These are phyloP conservation scores for Ellobius talpinus DNA, from an alignment of 2,113 vertebrate species.

Conservation along the genomic window DNA sequence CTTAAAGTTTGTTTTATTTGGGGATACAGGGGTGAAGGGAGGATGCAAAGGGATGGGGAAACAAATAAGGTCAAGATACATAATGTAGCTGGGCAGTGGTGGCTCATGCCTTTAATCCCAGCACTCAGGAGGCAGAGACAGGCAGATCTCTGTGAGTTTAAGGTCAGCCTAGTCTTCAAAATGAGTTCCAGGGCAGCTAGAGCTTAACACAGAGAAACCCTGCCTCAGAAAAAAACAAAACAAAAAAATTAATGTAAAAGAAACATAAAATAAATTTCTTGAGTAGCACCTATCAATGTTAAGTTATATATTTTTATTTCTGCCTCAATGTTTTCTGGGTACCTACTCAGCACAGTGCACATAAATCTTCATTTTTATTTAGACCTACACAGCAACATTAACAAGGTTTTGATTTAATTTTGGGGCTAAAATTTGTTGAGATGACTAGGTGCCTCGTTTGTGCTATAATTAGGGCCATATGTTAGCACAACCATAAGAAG, in stretches of 20 bases:
- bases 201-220: too few relatives aligned
- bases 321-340: constrained; percentile 31
- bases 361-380: constrained; percentile 56
- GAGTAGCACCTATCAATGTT: constrained; percentile 47
- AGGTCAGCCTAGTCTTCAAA: too few relatives aligned
- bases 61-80: not conserved
- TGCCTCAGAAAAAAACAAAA: too few relatives aligned
- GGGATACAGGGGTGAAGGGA: not conserved
- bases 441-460: constrained; percentile 84
- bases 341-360: constrained; percentile 7
- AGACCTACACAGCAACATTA: not conserved
- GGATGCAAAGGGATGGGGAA: not conserved
- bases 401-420: constrained; percentile 81
- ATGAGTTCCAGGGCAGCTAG: too few relatives aligned
- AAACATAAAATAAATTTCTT: not conserved
- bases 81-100: not conserved
- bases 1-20: not conserved
- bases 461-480: constrained; percentile 83
- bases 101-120: too few relatives aligned
- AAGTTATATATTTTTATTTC: constrained; percentile 55
- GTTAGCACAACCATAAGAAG: constrained; percentile 80
- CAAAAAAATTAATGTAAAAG: not conserved
- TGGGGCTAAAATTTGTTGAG: constrained; percentile 80
- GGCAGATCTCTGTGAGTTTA: too few relatives aligned
- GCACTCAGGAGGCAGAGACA: too few relatives aligned